phyloP scores from a whole-genome alignment of 1,140 invertebrate genomes.

The Venturia canescens region DNA sequence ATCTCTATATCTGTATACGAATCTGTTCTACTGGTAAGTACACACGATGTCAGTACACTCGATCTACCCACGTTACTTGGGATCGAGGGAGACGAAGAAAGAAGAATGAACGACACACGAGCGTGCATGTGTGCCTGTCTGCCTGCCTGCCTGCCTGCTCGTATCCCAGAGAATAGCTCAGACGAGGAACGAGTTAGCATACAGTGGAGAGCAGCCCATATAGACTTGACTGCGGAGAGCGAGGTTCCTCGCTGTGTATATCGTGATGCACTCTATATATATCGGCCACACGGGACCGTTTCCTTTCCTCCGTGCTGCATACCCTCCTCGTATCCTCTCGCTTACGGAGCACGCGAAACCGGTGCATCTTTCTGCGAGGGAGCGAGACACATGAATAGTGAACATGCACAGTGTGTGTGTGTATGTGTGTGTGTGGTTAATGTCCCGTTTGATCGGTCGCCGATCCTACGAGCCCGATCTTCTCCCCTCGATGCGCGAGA shows the following conservation, averaged over 20 bases:
- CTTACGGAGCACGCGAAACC: slow-evolving; percentile 27
- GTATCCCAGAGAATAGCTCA: slow-evolving; percentile 12
- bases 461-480: slow-evolving; percentile 56
- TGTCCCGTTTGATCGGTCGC: slow-evolving; percentile 73
- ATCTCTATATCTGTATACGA: neutral
- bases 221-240: neutral
- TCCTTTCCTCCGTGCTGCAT: slow-evolving; percentile 35
- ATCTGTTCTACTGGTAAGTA: neutral
- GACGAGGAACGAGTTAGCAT: slow-evolving; percentile 33
- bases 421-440: slow-evolving; percentile 72
- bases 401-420: slow-evolving; percentile 9
- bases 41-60: slow-evolving; percentile 44
- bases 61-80: slow-evolving; percentile 12
- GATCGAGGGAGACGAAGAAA: slow-evolving; percentile 23
- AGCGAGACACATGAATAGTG: slow-evolving; percentile 16
- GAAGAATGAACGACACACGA: neutral
- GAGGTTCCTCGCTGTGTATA: slow-evolving; percentile 28
- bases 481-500: neutral
- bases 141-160: slow-evolving; percentile 37
- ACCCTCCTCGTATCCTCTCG: slow-evolving; percentile 34
- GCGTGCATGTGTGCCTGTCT: slow-evolving; percentile 39
- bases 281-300: slow-evolving; percentile 45
- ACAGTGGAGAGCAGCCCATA: neutral
- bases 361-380: slow-evolving; percentile 52
- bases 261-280: slow-evolving; percentile 49